Conservation (phyloP, 2,113 vertebrate genomes). For the Eudyptes chrysolophus region DNA sequence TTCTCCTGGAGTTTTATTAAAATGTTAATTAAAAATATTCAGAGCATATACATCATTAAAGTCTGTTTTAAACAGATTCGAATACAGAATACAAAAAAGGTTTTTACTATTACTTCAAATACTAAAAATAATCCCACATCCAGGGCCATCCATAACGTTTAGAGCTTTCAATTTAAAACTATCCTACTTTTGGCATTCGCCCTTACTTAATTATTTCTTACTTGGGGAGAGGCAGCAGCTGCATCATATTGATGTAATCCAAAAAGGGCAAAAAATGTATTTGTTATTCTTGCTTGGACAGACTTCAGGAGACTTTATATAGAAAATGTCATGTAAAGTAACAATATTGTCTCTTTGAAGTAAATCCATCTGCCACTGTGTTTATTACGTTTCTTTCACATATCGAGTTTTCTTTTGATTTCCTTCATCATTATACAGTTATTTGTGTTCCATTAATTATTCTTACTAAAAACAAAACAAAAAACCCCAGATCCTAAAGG, state of each 20-base stretch:
- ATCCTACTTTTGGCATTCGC: not conserved
- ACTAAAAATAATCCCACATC: not conserved
- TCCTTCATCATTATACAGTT: not conserved
- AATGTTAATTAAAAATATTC: not conserved
- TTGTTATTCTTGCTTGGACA: not conserved
- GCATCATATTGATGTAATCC: not conserved
- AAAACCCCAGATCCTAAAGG: not conserved
- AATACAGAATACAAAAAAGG: not conserved
- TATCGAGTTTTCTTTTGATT: not conserved
- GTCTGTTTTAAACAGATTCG: not conserved
- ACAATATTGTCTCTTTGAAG: not conserved
- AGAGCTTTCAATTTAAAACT: not conserved
- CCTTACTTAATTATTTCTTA: conserved; percentile 32
- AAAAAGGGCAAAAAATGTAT: not conserved
- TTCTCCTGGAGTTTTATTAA: not conserved
- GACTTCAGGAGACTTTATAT: not conserved
- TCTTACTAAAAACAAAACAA: not conserved
- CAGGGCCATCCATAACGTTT: not conserved
- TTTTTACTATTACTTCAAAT: not conserved
- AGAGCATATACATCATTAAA: not conserved
- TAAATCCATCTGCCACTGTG: not conserved
- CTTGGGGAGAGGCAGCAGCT: conserved; percentile 20
- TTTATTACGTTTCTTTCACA: not conserved
- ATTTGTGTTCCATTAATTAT: not conserved
- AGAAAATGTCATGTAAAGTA: not conserved